Evolutionary conservation across 2,113 vertebrate species (phyloP).

Genomic region (Xerus inauris): DNA sequence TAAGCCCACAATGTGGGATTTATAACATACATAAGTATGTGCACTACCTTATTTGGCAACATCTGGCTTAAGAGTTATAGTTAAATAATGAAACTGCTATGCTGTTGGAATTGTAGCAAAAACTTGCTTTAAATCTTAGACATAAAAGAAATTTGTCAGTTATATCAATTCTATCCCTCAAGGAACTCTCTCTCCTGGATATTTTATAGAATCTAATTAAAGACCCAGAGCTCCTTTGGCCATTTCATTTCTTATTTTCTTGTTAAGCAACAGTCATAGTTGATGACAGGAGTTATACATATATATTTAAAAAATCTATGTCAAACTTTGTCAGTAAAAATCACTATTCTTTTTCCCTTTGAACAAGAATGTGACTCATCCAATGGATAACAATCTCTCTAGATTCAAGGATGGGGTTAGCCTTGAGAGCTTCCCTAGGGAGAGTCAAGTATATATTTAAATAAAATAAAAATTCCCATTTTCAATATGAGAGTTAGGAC

Average conservation of each 20-base stretch:
- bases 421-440: neutral
- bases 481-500: neutral
- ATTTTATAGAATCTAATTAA: neutral
- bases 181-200: neutral
- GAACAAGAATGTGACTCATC: neutral
- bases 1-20: neutral
- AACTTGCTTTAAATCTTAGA: neutral
- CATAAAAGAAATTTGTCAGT: neutral
- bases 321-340: neutral
- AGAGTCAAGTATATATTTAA: neutral
- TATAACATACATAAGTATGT: neutral
- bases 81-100: neutral
- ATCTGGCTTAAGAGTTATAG: neutral
- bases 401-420: neutral
- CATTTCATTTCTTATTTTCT: slow-evolving; percentile 23
- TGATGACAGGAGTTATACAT: neutral
- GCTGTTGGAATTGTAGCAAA: neutral
- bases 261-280: neutral
- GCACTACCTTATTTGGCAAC: neutral
- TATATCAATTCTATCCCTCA: neutral
- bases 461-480: neutral
- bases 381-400: neutral
- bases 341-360: neutral
- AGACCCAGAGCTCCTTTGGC: neutral
- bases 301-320: neutral